phyloP scores from a whole-genome alignment of 2,888 invertebrate species.

The Allacma fusca region DNA sequence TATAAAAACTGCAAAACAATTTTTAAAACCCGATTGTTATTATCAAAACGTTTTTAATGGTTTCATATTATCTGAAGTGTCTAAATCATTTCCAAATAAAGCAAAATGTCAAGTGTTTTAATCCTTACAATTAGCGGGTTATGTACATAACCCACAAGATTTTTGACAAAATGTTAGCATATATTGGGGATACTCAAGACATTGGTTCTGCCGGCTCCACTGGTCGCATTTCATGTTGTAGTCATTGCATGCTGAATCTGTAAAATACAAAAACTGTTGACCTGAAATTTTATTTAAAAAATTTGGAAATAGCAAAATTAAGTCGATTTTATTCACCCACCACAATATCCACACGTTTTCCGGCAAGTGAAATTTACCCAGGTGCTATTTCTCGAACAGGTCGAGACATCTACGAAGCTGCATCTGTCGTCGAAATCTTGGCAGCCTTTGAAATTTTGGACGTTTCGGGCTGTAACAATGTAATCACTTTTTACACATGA shows the following conservation, averaged over 20 bases:
- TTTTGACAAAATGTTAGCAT: background rate
- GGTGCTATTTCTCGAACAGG: background rate
- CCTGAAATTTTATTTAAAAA: background rate
- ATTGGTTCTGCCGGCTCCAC: background rate
- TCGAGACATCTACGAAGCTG: background rate
- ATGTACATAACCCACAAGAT: background rate
- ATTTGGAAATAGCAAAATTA: background rate
- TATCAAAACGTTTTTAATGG: too few species aligned
- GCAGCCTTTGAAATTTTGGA: background rate
- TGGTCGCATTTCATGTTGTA: background rate
- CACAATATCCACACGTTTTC: constrained; percentile 7
- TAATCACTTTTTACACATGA: too few species aligned
- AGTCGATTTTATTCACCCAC: background rate
- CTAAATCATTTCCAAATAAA: too few species aligned
- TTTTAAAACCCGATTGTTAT: too few species aligned
- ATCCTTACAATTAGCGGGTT: too few species aligned
- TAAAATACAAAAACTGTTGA: background rate
- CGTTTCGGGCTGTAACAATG: too few species aligned
- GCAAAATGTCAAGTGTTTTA: too few species aligned
- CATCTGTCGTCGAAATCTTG: background rate
- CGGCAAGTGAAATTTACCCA: constrained; percentile 14
- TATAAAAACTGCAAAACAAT: too few species aligned
- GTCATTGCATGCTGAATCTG: background rate
- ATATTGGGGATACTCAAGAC: background rate
- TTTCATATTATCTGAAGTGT: too few species aligned